Base-by-base conservation (phyloP, 2,888 invertebrate species). In the Tigriopus californicus region DNA sequence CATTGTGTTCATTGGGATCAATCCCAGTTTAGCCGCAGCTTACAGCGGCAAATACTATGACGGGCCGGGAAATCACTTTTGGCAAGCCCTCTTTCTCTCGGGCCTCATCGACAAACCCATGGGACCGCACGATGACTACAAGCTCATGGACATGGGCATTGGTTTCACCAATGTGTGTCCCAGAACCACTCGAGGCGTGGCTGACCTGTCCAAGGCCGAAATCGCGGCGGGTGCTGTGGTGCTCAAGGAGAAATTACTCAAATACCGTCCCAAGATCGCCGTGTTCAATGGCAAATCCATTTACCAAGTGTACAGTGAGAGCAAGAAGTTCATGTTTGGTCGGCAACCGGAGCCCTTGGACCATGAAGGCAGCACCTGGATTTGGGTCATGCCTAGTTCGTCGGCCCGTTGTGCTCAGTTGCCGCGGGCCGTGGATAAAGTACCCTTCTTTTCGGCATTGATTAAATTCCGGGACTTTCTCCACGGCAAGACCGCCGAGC, bases 211-310 rank as follows among this genome's bases (percentile, higher is more conserved):
- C 61, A 79, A 89, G 65, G 85, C 87, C 71, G 89, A 89, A 77
- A 89, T 89, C 69, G 88, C 89, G 74, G 89, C 89, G 76, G 80
- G 80, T 63, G 88, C 87, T 65, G 83, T 85, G 67, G 79, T 88
- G 67, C 74, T 95, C 65, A 76, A 85, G 66, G 90, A 90, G 69
- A 95, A 95, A 74, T 76, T 95, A 67, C 80, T 83, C 72, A 83
- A 84, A 70, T 94, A 82, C 77, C 82, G 84, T 68, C 95, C 95
- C 65, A 94, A 94, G 77, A 89, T 94, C 67, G 92, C 90, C 58
- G 92, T 90, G 52, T 94, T 94, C 73, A 95, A 95, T 77, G 94
- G 95, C n/a, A 94, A 94, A 77, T 80, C 94, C 67, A 94, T 95
- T 68, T 95, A 91, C 74, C 92, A 94, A 74, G 88, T 92, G 52